Evolutionary conservation across 2,797 vertebrate genomes (phyloP), one percentile per base, ranked within the genome.

Genomic region (Sebastolobus altivelis): DNA sequence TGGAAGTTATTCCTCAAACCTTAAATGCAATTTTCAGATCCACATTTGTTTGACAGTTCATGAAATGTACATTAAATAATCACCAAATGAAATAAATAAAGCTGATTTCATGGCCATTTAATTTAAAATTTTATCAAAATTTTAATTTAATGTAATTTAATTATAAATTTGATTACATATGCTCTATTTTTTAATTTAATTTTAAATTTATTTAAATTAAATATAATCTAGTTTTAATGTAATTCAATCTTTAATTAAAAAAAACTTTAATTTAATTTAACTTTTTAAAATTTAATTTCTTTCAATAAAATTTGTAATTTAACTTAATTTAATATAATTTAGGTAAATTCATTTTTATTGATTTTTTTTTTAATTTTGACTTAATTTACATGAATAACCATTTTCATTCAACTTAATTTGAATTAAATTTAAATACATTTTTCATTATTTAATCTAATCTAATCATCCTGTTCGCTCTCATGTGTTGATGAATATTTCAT

Each of bases 251-350:
- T 52, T 52, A 52, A 20, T 52, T 52, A 10, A 20, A n/a, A 8
- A 13, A 8, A 0, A 0, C 1, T 16, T 22, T 5, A 1, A 52
- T 52, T 52, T n/a, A n/a, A 52, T 52, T 52, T 52, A n/a, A n/a
- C 55, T 58, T 14, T 29, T 12, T 3, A 0, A 14, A 52, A 52
- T 52, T 9, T n/a, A 0, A n/a, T n/a, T 52, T 20, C n/a, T 9
- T 52, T 52, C 20, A 52, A 8, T 52, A 52, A 9, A 52, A 13
- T 62, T 0, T 8, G 9, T 37, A 8, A 22, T 38, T 22, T 0
- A 22, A 22, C 60, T n/a, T 22, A 8, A 62, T 22, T 22, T 37
- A 8, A 0, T 18, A 31, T 31, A 0, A 49, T 49, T 49, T 18
- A 18, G 8, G 20, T 52, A 52, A 35, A 27, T 37, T 12, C 0